Conservation (phyloP, 2,888 invertebrate genomes). For the Ectobius pallidus region DNA sequence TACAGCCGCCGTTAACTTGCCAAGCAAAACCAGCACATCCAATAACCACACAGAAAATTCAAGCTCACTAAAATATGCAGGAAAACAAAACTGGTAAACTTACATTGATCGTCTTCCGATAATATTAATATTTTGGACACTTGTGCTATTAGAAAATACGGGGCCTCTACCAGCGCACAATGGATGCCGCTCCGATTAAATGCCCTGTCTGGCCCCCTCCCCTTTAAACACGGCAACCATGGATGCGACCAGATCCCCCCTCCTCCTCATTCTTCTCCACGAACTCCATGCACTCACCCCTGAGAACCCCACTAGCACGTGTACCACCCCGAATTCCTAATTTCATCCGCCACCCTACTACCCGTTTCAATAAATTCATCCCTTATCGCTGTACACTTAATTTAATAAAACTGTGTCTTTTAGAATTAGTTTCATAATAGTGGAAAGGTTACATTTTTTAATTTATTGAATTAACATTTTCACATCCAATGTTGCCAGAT, state of each 20-base stretch:
- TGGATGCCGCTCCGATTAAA: background rate
- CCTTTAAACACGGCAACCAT: background rate
- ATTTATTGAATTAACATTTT: too few relatives aligned
- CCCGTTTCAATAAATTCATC: too few relatives aligned
- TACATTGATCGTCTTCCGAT: background rate
- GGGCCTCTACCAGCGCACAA: background rate
- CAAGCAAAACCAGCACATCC: too few relatives aligned
- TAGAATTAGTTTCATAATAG: too few relatives aligned
- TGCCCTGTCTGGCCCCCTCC: background rate
- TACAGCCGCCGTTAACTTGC: background rate
- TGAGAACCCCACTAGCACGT: conserved; percentile 26
- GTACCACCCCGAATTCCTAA: conserved; percentile 17
- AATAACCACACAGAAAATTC: too few relatives aligned
- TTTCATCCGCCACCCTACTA: too few relatives aligned
- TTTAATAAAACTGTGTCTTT: too few relatives aligned
- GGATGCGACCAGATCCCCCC: background rate
- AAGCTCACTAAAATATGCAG: too few relatives aligned
- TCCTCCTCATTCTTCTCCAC: background rate
- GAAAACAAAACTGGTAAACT: background rate
- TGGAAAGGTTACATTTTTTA: too few relatives aligned
- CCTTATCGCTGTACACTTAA: too few relatives aligned
- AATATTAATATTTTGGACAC: background rate
- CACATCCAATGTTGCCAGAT: too few relatives aligned
- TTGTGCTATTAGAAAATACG: background rate
- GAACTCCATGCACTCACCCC: conserved; percentile 21